A percentile compares a stretch with the other conserved stretches of the same genome.
Evolutionary conservation across 2,113 vertebrate species (phyloP).

Genomic region (Aptenodytes forsteri): DNA sequence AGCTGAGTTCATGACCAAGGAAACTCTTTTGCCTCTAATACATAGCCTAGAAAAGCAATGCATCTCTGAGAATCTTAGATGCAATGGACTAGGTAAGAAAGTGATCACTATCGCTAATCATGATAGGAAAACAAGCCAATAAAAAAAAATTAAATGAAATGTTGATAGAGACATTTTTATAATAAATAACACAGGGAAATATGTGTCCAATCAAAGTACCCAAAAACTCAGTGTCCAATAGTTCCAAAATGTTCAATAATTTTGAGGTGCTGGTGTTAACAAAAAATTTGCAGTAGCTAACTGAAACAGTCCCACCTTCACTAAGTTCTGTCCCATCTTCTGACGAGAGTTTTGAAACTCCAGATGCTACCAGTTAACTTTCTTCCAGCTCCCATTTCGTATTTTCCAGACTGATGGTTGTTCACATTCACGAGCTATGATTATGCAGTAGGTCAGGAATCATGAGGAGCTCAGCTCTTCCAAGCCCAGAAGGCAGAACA

Average conservation of each 20-base stretch:
- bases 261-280: not conserved
- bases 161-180: not conserved
- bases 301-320: rapidly evolving
- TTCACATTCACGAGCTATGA: not conserved
- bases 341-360: not conserved
- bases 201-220: not conserved
- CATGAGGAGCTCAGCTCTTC: not conserved
- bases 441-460: not conserved
- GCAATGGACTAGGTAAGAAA: not conserved
- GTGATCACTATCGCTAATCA: not conserved
- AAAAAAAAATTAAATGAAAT: not conserved
- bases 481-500: not conserved
- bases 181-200: not conserved
- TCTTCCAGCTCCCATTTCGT: not conserved
- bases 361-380: not conserved
- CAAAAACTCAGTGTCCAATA: not conserved
- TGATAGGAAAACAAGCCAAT: not conserved
- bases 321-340: not conserved
- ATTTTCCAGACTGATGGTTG: not conserved
- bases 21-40: not conserved
- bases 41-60: rapidly evolving
- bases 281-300: not conserved
- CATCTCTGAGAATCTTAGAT: not conserved
- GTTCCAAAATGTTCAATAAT: not conserved
- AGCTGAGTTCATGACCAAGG: not conserved